Evolutionary conservation across 2,113 vertebrate species (phyloP).

Genomic region (Callipepla californica): DNA sequence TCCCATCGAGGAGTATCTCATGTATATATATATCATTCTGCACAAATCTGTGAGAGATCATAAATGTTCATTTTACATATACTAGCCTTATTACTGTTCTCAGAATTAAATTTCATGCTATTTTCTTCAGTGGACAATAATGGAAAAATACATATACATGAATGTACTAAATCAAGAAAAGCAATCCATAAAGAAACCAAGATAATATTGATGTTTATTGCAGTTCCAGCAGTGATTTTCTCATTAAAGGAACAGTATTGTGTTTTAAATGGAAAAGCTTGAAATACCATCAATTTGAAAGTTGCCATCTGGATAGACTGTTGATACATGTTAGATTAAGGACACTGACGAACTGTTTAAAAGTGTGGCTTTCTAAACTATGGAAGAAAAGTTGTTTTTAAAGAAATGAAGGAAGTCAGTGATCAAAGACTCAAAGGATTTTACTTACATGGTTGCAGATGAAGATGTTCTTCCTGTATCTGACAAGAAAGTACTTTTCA

Average conservation of each 20-base stretch:
- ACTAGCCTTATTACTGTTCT: neutral
- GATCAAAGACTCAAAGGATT: neutral
- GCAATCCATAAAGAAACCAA: neutral
- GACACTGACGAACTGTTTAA: neutral
- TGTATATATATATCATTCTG: neutral
- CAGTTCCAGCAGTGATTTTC: neutral
- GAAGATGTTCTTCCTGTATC: neutral
- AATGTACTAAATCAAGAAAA: neutral
- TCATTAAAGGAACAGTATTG: neutral
- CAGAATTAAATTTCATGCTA: neutral
- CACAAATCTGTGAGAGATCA: neutral
- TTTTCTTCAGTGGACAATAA: neutral
- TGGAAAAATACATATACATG: neutral
- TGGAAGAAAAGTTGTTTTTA: neutral
- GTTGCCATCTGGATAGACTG: neutral
- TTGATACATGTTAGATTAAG: neutral
- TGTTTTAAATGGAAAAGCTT: neutral
- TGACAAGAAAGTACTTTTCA: neutral
- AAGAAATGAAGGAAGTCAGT: neutral
- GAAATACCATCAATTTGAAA: neutral
- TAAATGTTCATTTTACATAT: neutral
- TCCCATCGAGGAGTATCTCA: neutral
- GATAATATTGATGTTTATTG: neutral
- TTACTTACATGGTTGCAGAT: neutral
- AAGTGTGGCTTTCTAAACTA: neutral